phyloP scores from a whole-genome alignment of 2,888 invertebrate species.

The Aplocera efformata region DNA sequence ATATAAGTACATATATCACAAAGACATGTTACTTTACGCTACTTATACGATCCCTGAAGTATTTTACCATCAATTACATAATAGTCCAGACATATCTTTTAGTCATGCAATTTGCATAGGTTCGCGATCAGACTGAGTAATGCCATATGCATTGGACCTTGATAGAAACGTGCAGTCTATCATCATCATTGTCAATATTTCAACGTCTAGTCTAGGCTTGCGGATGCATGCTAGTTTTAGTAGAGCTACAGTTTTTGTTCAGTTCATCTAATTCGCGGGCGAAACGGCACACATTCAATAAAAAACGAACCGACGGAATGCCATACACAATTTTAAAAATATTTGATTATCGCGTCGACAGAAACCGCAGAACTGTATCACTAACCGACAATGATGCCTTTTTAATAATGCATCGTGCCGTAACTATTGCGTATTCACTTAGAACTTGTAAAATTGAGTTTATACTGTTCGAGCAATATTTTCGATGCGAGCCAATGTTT shows the following conservation, averaged over 20 bases:
- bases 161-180: constrained; percentile 26
- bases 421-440: constrained; percentile 49
- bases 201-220: constrained; percentile 29
- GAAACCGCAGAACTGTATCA: constrained; percentile 40
- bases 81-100: constrained; percentile 28
- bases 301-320: constrained; percentile 48
- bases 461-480: constrained; percentile 46
- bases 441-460: constrained; percentile 30
- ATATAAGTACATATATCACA: too few species aligned
- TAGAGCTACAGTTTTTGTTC: constrained; percentile 32
- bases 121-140: constrained; percentile 33
- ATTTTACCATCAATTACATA: constrained; percentile 31
- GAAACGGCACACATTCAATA: constrained; percentile 41
- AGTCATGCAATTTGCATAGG: constrained; percentile 41
- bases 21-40: too few species aligned
- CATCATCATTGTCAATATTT: constrained; percentile 26
- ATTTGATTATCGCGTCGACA: constrained; percentile 56
- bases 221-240: constrained; percentile 24
- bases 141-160: constrained; percentile 31
- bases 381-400: constrained; percentile 34
- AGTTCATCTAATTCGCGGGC: constrained; percentile 34
- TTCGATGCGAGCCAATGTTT: constrained; percentile 48
- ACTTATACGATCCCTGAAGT: constrained; percentile 1
- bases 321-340: constrained; percentile 62
- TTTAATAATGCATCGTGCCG: constrained; percentile 31